phyloP scores from a whole-genome alignment of 2,113 vertebrate species.

The Sinocyclocheilus anshuiensis region DNA sequence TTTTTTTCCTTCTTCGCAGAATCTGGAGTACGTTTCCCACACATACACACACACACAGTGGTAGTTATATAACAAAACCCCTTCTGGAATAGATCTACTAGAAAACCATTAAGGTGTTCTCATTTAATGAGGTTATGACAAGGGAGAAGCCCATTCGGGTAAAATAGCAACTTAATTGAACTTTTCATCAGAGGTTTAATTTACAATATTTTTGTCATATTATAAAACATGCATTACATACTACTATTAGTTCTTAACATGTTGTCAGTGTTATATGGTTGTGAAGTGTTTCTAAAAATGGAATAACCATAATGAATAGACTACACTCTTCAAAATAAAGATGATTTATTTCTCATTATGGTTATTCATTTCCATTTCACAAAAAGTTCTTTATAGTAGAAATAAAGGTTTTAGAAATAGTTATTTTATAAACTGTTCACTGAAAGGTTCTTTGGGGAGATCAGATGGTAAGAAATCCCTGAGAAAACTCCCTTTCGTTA shows the following conservation, averaged over 20 bases:
- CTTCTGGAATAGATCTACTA: slow-evolving; percentile 17
- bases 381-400: no score
- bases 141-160: not conserved
- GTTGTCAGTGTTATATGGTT: not conserved
- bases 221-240: not conserved
- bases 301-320: not conserved
- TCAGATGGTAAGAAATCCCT: not conserved
- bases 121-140: not conserved
- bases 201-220: not conserved
- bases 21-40: not conserved
- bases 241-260: not conserved
- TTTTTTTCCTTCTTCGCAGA: not conserved
- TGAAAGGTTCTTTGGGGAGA: no score
- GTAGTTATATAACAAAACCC: slow-evolving; percentile 30
- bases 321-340: no score
- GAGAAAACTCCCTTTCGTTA: not conserved
- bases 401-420: no score
- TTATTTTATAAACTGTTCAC: no score
- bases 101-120: slow-evolving; percentile 32
- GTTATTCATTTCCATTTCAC: no score
- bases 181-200: slow-evolving; percentile 11
- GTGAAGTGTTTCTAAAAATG: not conserved
- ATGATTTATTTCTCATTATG: no score
- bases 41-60: not conserved
- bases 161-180: slow-evolving; percentile 9